Evolutionary conservation across 2,888 invertebrate species (phyloP), one percentile per base, ranked within the genome.

Genomic region (Cephus pulcher): DNA sequence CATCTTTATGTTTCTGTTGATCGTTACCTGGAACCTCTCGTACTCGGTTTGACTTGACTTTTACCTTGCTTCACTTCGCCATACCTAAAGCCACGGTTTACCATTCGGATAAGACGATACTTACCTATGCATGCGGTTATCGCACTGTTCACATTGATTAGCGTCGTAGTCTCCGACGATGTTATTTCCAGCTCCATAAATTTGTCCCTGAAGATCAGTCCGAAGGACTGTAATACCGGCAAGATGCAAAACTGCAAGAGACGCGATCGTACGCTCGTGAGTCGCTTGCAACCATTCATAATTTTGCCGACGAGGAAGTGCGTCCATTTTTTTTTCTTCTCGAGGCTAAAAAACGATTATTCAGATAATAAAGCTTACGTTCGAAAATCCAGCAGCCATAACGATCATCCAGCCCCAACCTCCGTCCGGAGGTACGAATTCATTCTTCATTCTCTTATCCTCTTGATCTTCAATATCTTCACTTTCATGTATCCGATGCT

Each of bases 391-490:
- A 75, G 95, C 95, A 6, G 95, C 96, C 11, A 95, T 86, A 40
- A 95, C 94, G 33, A 96, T 93, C 89, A 95, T 92, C 96, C 96
- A 96, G 0, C 95, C 95, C 95, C 96, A 96, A 0, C 96, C 96
- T 6, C 96, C 96, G 89, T 96, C 96, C 0, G 96, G 96, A 0
- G 96, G 94, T 74, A 94, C 91, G 85, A 95, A 95, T 77, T 94
- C 93, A 12, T 32, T 34, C 34, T 71, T 56, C 9, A 1, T 23
- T 9, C 23, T 23, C 0, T 23, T 23, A 9, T 56, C 23, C 1
- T 56, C 56, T 4, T 9, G 9, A 56, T 23, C 40, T 23, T 56
- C 23, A 9, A 1, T 23, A 23, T 56, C 56, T 56, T 56, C 23
- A 6, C 9, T 56, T 2, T 23, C 2, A 23, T 6, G 2, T 2